These are phyloP conservation scores for Cyrtonyx montezumae DNA, from an alignment of 2,113 vertebrate species.

Conservation along the genomic window DNA sequence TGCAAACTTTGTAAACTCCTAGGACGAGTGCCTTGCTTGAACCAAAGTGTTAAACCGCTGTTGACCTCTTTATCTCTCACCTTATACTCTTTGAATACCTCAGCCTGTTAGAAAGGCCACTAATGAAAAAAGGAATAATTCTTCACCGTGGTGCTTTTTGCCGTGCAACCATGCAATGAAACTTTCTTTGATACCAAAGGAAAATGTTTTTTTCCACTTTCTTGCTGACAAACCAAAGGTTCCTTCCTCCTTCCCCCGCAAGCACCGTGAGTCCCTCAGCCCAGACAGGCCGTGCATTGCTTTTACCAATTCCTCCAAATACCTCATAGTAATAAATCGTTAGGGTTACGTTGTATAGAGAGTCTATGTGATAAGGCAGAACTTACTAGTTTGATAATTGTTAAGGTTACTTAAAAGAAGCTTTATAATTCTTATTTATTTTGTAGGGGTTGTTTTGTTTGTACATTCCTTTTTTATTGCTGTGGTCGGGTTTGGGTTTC, in stretches of 20 bases:
- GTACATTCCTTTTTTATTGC: slow-evolving; percentile 61
- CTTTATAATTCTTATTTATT: slow-evolving; percentile 95
- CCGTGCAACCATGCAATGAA: slow-evolving; percentile 98
- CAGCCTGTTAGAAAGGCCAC: slow-evolving; percentile 99
- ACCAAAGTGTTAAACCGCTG: slow-evolving; percentile 99
- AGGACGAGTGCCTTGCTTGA: slow-evolving; percentile 99
- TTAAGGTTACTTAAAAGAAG: slow-evolving; percentile 89
- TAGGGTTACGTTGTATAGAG: slow-evolving; percentile 96
- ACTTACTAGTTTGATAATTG: slow-evolving; percentile 93
- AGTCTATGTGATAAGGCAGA: slow-evolving; percentile 96
- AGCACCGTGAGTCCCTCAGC: slow-evolving; percentile 71
- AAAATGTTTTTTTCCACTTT: slow-evolving; percentile 85
- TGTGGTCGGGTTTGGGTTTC: slow-evolving; percentile 70
- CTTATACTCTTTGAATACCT: slow-evolving; percentile 99
- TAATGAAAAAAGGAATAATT: slow-evolving; percentile 91
- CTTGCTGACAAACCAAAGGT: slow-evolving; percentile 96
- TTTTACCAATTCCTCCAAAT: slow-evolving; percentile 98
- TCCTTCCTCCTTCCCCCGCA: slow-evolving; percentile 76
- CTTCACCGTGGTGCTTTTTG: slow-evolving; percentile 98
- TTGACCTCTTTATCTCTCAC: slow-evolving; percentile 95
- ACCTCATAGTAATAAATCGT: slow-evolving; percentile 98
- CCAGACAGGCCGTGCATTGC: slow-evolving; percentile 91
- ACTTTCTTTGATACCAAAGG: slow-evolving; percentile 96
- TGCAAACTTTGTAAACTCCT: slow-evolving; percentile 96
- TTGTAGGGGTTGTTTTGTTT: slow-evolving; percentile 81